Evolutionary conservation across 2,113 vertebrate genomes (phyloP).

Genomic region (Canis aureus): DNA sequence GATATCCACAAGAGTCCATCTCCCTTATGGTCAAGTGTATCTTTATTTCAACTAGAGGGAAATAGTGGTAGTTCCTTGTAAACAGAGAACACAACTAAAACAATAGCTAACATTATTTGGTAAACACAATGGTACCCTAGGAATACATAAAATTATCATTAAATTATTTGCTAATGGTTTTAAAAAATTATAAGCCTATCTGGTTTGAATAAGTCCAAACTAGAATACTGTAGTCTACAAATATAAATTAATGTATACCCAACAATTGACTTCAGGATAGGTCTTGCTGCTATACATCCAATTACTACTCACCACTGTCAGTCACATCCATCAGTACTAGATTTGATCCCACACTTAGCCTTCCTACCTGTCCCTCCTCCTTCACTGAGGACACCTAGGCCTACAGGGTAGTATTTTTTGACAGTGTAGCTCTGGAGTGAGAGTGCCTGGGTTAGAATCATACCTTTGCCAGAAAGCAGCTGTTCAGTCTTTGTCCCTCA

Average conservation of each 20-base stretch:
- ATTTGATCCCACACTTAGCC: not conserved
- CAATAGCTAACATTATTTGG: not conserved
- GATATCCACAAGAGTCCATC: not conserved
- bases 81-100: not conserved
- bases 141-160: not conserved
- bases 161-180: not conserved
- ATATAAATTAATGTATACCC: not conserved
- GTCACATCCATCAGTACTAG: not conserved
- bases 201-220: not conserved
- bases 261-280: not conserved
- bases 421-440: not conserved
- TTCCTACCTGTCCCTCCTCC: not conserved
- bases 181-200: not conserved
- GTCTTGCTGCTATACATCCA: not conserved
- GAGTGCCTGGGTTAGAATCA: not conserved
- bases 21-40: not conserved
- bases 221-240: conserved; percentile 5
- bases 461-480: not conserved
- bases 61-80: not conserved
- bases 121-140: not conserved
- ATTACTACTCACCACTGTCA: not conserved
- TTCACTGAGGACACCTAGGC: not conserved
- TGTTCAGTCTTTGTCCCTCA: not conserved
- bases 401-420: not conserved
- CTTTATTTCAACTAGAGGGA: not conserved